Conservation (phyloP, 2,113 vertebrate genomes). For the Mugil cephalus region DNA sequence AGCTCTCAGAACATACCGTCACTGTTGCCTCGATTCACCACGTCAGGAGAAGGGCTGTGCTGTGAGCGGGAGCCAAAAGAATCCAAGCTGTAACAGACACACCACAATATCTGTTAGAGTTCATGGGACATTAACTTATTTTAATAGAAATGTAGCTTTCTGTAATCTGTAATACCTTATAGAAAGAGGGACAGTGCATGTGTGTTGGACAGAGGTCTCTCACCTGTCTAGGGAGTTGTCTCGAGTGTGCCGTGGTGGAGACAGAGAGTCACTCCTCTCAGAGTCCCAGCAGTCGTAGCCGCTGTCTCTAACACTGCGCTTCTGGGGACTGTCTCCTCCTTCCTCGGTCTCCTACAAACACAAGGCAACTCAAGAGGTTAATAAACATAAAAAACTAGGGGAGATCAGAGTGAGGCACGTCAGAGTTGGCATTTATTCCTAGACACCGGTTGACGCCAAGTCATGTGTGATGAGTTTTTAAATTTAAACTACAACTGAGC, state of each 20-base stretch:
- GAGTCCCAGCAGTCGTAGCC: constrained; percentile 99
- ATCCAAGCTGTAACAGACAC: constrained; percentile 87
- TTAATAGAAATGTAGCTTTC: background rate
- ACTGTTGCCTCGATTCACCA: constrained; percentile 90
- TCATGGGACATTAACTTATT: background rate
- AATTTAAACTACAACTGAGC: no score
- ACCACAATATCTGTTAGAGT: background rate
- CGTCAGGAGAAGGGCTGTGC: constrained; percentile 95
- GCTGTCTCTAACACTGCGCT: constrained; percentile 93
- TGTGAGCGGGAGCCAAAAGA: constrained; percentile 96
- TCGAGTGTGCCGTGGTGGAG: constrained; percentile 92
- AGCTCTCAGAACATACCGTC: constrained; percentile 87
- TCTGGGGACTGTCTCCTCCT: constrained; percentile 87
- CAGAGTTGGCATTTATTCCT: no score
- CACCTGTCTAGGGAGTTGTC: constrained; percentile 90
- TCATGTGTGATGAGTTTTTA: no score
- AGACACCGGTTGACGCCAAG: no score
- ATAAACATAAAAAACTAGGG: background rate
- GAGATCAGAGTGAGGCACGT: background rate
- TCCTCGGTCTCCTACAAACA: constrained; percentile 83
- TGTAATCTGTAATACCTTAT: background rate
- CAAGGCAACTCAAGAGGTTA: background rate
- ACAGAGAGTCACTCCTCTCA: constrained; percentile 95
- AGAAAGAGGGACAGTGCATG: background rate
- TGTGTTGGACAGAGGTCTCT: constrained; percentile 42